Evolutionary conservation across 2,797 vertebrate species (phyloP), one percentile per base, ranked within the genome.

Genomic region (Acridotheres tristis): DNA sequence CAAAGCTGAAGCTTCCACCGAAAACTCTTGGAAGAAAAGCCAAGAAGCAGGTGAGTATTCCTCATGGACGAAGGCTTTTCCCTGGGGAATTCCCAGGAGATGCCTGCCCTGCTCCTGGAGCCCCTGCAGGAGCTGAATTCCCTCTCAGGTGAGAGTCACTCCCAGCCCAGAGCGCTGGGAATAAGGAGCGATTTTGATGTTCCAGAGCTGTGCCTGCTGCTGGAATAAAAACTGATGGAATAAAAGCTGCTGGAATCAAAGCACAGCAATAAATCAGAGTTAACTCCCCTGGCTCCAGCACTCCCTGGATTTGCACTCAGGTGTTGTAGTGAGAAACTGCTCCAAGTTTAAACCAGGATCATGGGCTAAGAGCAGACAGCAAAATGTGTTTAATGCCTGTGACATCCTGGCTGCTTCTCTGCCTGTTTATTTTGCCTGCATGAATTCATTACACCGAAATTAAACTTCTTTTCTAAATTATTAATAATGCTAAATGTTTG

Each of bases 401-500:
- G 17, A 58, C 80, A 30, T 15, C 36, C 55, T 34, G 63, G 50
- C 85, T 93, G 75, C 85, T 91, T 79, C 84, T 25, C n/a, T 47
- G 68, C 42, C 16, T 96, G 77, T 95, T 96, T 89, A 75, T 94
- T 85, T 82, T 54, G 72, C 45, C 4, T 3, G 21, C 34, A 26
- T 74, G 42, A 32, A 91, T 94, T 90, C 76, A 38, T 91, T 80
- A 90, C 25, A 69, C 17, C 1, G 10, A 90, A 82, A 90, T 54
- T 36, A 79, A 77, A 84, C 47, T 22, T 80, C 12, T 82, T 94
- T 80, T 62, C 85, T 96, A 61, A 97, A 95, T 95, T 93, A 96
- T 75, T 93, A 93, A 96, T 91, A 71, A 83, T 86, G 68, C 42
- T 69, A 94, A 96, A 95, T 94, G 96, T 95, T 97, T 96, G 76